Evolutionary conservation across 2,113 vertebrate genomes (phyloP).

Genomic region (Grallaria varia): DNA sequence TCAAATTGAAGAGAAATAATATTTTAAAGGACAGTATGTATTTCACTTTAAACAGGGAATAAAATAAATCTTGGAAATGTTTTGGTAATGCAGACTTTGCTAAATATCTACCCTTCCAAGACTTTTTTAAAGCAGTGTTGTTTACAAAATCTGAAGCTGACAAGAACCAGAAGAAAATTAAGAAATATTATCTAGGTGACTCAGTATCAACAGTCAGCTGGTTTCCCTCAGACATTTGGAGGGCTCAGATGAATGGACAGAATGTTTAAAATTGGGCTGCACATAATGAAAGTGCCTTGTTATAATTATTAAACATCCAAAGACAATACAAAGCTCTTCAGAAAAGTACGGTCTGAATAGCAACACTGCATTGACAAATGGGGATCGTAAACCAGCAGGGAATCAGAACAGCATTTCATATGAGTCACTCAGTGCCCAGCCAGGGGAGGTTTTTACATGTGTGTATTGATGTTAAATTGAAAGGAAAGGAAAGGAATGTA

Average conservation of each 20-base stretch:
- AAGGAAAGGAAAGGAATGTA: slow-evolving; percentile 34
- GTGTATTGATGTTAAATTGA: background rate
- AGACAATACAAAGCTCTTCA: slow-evolving; percentile 43
- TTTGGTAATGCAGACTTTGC: background rate
- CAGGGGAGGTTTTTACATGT: background rate
- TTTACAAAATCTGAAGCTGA: slow-evolving; percentile 24
- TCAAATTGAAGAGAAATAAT: background rate
- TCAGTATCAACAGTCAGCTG: background rate
- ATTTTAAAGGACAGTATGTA: background rate
- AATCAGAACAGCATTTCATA: slow-evolving; percentile 13
- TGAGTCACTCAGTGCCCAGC: background rate
- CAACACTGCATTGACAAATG: slow-evolving; percentile 13
- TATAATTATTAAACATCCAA: slow-evolving; percentile 31
- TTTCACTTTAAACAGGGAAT: background rate
- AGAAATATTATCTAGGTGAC: slow-evolving; percentile 19
- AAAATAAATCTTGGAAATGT: slow-evolving; percentile 9
- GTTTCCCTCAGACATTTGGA: slow-evolving; percentile 1
- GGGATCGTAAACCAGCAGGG: background rate
- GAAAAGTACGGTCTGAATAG: slow-evolving; percentile 32
- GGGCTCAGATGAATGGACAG: slow-evolving; percentile 4
- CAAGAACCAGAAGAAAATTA: slow-evolving; percentile 50
- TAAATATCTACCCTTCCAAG: background rate
- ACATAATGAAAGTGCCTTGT: slow-evolving; percentile 22
- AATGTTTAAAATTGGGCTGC: slow-evolving; percentile 37
- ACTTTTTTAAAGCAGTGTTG: background rate